Percentiles rank a stretch among this genome's conserved stretches.
Evolutionary conservation across 1,140 invertebrate genomes (phyloP).

Genomic region (Pollicipes pollicipes): DNA sequence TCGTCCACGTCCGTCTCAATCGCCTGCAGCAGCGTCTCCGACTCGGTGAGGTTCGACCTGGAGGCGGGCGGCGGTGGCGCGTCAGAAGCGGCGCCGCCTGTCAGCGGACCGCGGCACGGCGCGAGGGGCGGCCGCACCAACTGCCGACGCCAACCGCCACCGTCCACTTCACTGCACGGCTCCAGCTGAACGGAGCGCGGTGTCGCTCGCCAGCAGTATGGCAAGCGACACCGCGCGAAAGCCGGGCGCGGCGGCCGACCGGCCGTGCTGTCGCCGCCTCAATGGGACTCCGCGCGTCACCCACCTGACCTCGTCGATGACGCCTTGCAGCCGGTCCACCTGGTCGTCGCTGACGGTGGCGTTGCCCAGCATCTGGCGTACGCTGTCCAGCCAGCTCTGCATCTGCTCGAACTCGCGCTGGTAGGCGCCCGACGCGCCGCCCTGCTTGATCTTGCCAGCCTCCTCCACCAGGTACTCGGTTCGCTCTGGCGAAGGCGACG

Average conservation of each 20-base stretch:
- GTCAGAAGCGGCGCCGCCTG: too few relatives aligned
- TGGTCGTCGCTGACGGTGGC: conserved; percentile 51
- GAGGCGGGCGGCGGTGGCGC: conserved; percentile 41
- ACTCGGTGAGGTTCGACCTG: conserved; percentile 35
- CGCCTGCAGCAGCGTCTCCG: conserved; percentile 35
- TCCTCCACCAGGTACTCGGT: conserved; percentile 45
- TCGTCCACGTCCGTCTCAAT: conserved; percentile 46
- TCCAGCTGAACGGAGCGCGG: too few relatives aligned
- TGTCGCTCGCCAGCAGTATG: too few relatives aligned
- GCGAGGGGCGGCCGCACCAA: too few relatives aligned
- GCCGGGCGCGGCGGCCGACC: too few relatives aligned
- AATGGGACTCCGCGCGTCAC: too few relatives aligned
- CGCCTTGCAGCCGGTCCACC: conserved; percentile 41
- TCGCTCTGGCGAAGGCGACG: too few relatives aligned
- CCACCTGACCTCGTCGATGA: conserved; percentile 38
- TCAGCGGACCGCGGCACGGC: too few relatives aligned
- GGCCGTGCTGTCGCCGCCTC: too few relatives aligned
- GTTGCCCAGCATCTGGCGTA: conserved; percentile 55
- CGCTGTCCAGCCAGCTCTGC: conserved; percentile 60
- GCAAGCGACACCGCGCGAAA: too few relatives aligned
- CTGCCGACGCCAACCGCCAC: too few relatives aligned
- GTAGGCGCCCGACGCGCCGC: conserved; percentile 84
- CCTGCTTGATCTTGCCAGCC: conserved; percentile 77
- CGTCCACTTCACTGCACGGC: too few relatives aligned
- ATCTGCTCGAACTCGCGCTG: conserved; percentile 81